These are phyloP conservation scores for Lepus oiostolus DNA, from an alignment of 2,797 vertebrate species.

Conservation along the genomic window DNA sequence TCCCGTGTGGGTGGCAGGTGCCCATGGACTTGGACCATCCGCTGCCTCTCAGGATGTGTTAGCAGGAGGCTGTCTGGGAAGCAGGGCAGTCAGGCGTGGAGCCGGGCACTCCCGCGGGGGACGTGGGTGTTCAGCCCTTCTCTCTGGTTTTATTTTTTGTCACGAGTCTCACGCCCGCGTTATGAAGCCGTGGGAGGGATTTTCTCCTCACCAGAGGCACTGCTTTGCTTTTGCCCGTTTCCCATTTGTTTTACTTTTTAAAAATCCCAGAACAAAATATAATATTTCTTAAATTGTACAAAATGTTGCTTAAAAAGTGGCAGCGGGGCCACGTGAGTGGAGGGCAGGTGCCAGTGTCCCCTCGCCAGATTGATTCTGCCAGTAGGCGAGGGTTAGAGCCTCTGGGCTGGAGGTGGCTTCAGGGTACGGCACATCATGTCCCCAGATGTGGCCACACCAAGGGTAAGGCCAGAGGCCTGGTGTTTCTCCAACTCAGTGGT, in stretches of 20 bases:
- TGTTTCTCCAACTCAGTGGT: not conserved
- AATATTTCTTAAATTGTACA: not conserved
- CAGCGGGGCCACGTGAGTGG: not conserved
- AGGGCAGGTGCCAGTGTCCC: not conserved
- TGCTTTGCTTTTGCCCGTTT: not conserved
- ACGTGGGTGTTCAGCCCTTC: too few species aligned
- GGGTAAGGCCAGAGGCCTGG: not conserved
- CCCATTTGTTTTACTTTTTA: not conserved
- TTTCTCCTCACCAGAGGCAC: too few species aligned
- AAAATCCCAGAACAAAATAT: not conserved
- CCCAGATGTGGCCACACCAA: not conserved
- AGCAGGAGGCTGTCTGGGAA: too few species aligned
- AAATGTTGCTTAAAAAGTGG: not conserved
- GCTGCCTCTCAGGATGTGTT: too few species aligned
- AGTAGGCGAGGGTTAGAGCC: not conserved
- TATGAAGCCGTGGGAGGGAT: too few species aligned
- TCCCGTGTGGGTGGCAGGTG: too few species aligned
- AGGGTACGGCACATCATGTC: fast-evolving
- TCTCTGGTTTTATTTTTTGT: too few species aligned
- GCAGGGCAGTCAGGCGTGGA: too few species aligned
- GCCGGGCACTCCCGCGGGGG: too few species aligned
- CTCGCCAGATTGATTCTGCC: not conserved
- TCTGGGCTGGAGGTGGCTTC: not conserved
- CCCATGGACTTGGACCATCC: too few species aligned
- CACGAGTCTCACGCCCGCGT: not conserved